phyloP scores from a whole-genome alignment of 2,888 invertebrate species.

The Ashinkailepas kermadecensis region DNA sequence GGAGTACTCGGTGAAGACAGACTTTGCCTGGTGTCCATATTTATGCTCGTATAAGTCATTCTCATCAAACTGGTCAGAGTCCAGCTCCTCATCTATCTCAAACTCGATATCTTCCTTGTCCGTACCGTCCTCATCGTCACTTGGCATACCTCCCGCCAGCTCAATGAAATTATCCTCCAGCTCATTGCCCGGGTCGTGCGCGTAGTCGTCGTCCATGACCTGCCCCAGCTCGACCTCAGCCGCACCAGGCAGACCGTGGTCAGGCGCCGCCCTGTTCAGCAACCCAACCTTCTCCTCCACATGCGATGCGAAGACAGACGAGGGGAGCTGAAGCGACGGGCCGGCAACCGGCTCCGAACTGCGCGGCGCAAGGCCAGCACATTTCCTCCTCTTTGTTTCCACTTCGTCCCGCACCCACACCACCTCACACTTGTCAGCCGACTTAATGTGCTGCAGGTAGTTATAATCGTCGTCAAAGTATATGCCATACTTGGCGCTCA shows the following conservation, averaged over 20 bases:
- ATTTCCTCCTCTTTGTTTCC: not conserved
- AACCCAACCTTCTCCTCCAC: slow-evolving; percentile 78
- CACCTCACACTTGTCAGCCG: slow-evolving; percentile 36
- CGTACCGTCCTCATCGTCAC: slow-evolving; percentile 24
- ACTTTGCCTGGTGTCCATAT: not conserved
- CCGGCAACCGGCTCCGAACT: not conserved
- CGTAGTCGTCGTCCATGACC: slow-evolving; percentile 86
- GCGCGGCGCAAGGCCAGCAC: not conserved
- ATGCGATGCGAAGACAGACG: slow-evolving; percentile 78
- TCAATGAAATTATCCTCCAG: slow-evolving; percentile 89
- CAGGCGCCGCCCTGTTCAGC: slow-evolving; percentile 69
- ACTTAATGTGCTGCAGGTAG: slow-evolving; percentile 82
- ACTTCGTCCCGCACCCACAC: not conserved
- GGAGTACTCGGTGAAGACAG: not conserved
- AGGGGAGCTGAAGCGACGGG: slow-evolving; percentile 53
- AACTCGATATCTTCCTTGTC: slow-evolving; percentile 42
- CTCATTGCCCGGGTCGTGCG: slow-evolving; percentile 72
- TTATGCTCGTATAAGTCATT: not conserved
- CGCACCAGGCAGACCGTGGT: slow-evolving; percentile 38
- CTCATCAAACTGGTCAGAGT: not conserved
- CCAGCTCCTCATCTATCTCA: not conserved
- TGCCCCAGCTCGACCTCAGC: slow-evolving; percentile 54
- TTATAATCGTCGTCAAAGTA: slow-evolving; percentile 92
- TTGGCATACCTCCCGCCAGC: slow-evolving; percentile 56
- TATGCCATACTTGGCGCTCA: slow-evolving; percentile 78